Evolutionary conservation across 2,888 invertebrate species (phyloP), one percentile per base, ranked within the genome.

Genomic region (Melangyna quadrimaculata): DNA sequence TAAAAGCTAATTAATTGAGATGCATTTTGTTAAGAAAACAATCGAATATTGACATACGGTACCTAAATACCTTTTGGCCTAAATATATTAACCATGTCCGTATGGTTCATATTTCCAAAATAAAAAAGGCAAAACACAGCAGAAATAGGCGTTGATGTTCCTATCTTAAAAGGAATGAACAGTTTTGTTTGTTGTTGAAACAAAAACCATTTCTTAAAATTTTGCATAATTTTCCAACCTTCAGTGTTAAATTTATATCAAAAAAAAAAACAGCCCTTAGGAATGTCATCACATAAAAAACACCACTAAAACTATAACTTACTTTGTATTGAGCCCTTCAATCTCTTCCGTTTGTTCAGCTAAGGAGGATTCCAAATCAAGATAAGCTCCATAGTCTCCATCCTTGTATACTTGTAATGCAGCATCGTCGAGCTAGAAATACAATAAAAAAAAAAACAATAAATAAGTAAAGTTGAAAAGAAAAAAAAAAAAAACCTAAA

Each of bases 291-390:
- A 77, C 81, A 67, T 67, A 67, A 67, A 32, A 29, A 67, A 74
- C 61, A 45, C 37, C 17, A 74, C 24, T 12, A 12, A 37, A 35
- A 53, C 48, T 22, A 67, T 57, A 57, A 88, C 95, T 95, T 93
- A 98, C 98, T 96, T 98, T 91, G 97, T 95, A 91, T 97, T 96
- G 90, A 99, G 96, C 88, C 98, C 98, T 92, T 99, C 99, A 90
- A 99, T 95, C 92, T 99, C 99, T 91, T 99, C 99, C 88, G 97
- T 96, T 92, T 99, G 99, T 92, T 99, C 99, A 89, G 96, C 97
- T 89, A 99, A 95, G 81, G 98, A 97, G 73, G 98, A 97, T 92
- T 99, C 99, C 92, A 98, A 94, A 93, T 99, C 99, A 93, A 99
- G 94, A 93, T 99, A 99, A 74, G 98, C 96, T 70, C 98, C 98